These are phyloP conservation scores for Podarcis muralis DNA, from an alignment of 2,113 vertebrate species.

Conservation along the genomic window DNA sequence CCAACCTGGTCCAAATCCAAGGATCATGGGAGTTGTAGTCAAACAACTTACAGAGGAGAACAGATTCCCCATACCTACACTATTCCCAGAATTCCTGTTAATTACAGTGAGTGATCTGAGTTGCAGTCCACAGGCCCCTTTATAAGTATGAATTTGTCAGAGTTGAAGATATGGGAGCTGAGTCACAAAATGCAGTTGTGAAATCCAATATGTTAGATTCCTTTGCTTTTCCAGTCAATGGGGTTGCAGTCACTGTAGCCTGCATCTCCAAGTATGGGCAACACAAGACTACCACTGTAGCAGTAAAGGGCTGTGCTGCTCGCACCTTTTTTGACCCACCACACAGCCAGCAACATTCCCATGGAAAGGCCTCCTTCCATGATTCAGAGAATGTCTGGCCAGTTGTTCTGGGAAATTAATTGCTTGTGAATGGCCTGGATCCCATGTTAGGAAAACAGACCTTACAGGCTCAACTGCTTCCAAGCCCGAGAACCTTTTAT, in stretches of 20 bases:
- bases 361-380: slow-evolving; percentile 37
- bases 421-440: slow-evolving; percentile 42
- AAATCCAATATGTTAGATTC: not conserved
- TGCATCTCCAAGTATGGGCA: slow-evolving; percentile 13
- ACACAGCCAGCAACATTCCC: slow-evolving; percentile 16
- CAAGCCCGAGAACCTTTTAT: slow-evolving; percentile 72
- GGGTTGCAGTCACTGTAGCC: not conserved
- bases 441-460: slow-evolving; percentile 64
- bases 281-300: not conserved
- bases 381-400: slow-evolving; percentile 24
- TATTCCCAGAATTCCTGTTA: too few species aligned
- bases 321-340: not conserved
- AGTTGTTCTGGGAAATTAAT: slow-evolving; percentile 44
- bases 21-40: not conserved
- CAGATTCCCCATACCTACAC: too few species aligned
- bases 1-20: too few species aligned
- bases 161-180: not conserved
- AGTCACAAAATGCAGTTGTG: not conserved
- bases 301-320: not conserved
- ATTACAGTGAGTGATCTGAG: too few species aligned
- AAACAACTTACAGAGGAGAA: too few species aligned
- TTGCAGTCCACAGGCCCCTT: too few species aligned
- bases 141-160: not conserved
- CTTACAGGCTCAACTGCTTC: slow-evolving; percentile 48
- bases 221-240: not conserved